Conservation (phyloP, 92 coral and sea anemone species). For the Phenganax stokvisi region DNA sequence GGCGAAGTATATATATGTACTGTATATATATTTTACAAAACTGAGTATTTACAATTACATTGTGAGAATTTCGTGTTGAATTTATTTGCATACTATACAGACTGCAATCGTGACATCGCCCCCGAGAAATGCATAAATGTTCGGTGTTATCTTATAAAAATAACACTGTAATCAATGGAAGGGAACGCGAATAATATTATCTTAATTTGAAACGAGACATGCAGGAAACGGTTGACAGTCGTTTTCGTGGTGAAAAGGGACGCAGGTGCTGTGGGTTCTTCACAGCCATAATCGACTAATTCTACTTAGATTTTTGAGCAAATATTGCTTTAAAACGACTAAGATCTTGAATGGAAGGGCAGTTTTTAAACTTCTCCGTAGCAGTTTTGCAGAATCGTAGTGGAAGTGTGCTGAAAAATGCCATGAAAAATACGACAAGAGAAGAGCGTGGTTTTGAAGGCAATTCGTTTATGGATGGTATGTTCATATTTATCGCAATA, state of each 20-base stretch:
- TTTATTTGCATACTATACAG: no score
- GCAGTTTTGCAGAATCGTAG: no score
- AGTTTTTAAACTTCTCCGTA: no score
- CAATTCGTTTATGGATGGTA: background rate
- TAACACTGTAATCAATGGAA: constrained; percentile 3
- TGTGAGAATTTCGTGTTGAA: no score
- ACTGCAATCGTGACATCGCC: background rate
- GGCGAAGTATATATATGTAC: no score
- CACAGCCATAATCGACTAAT: background rate
- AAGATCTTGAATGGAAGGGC: no score
- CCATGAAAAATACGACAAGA: no score
- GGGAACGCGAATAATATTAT: constrained; percentile 9
- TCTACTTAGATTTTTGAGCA: no score
- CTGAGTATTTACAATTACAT: no score
- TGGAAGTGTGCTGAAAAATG: no score
- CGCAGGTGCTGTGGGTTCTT: background rate
- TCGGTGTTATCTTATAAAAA: constrained; percentile 1
- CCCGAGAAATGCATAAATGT: background rate
- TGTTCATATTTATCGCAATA: constrained; percentile 10
- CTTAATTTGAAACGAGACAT: constrained; percentile 15
- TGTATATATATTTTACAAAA: no score
- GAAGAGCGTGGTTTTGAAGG: background rate
- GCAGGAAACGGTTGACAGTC: constrained; percentile 9
- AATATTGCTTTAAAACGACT: no score
- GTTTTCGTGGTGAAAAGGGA: background rate